Evolutionary conservation across 2,797 vertebrate genomes (phyloP), one percentile per base, ranked within the genome.

Genomic region (Iguana delicatissima): DNA sequence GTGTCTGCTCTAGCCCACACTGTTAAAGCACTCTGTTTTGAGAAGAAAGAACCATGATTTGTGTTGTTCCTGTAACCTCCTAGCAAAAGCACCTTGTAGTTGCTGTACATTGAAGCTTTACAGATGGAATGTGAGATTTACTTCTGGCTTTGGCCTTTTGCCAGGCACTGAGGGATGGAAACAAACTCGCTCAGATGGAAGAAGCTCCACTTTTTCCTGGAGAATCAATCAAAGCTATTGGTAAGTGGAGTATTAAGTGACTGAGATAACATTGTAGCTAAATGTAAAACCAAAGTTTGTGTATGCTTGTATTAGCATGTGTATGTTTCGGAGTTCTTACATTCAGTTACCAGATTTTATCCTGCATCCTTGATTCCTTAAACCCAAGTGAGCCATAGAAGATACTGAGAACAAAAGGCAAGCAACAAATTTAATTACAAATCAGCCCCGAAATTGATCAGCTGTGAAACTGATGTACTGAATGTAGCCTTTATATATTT

Each of bases 191-290:
- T 73, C 98, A 98, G 95, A 97, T 98, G 97, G 98, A 99, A 93
- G 98, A 99, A 95, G 98, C 99, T 12, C 98, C 98, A 5, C 97
- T 99, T 95, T 97, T 99, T 87, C 98, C 99, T 20, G 99, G 99
- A 94, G 99, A 99, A 96, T 98, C 97, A 79, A 96, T 99, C 96
- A 98, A 98, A 96, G 97, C 97, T 62, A 98, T 98, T 69, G 98
- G 99, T 99, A 93, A 96, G 97, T 94, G 74, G 85, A 79, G 86
- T 46, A 12, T 57, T 73, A 89, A 91, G 76, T 80, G 6, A 88
- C 55, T 84, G 0, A 76, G 87, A 1, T 79, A 89, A 52, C 80
- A 86, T 91, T 92, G 32, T 89, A 73, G 89, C 14, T 93, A 91
- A 87, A 26, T 14, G 18, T 50, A 85, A 74, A 80, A 77, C 26